A percentile compares a stretch with the other conserved stretches of the same genome.
Evolutionary conservation across 2,888 invertebrate species (phyloP).

Genomic region (Aethes cnicana): DNA sequence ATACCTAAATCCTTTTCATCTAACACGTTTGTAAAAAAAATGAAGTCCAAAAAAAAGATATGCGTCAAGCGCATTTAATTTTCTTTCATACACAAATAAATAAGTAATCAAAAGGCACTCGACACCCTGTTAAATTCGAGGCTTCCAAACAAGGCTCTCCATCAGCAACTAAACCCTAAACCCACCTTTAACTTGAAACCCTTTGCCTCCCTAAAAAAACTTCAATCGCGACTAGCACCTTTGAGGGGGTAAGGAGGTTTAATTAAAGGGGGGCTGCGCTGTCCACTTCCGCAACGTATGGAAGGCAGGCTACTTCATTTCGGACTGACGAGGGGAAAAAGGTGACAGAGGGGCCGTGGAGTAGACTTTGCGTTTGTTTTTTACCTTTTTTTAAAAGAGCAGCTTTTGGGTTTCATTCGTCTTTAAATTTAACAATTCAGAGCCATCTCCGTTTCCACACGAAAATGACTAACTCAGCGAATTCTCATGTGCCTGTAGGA

Average conservation of each 20-base stretch:
- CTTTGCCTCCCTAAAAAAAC: conserved; percentile 36
- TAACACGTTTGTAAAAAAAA: too few species aligned
- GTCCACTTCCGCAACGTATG: conserved; percentile 74
- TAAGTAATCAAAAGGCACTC: too few species aligned
- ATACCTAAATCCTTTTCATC: too few species aligned
- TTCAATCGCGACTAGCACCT: conserved; percentile 53
- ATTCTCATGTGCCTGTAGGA: too few species aligned
- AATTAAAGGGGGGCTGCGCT: conserved; percentile 68
- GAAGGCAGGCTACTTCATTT: conserved; percentile 74
- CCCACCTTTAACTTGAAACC: conserved; percentile 10
- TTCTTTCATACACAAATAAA: too few species aligned
- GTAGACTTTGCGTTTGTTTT: conserved; percentile 38
- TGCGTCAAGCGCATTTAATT: too few species aligned
- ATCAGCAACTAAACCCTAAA: conserved; percentile 4
- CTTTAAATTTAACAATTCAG: too few species aligned
- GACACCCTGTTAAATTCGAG: too few species aligned
- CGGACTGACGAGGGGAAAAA: conserved; percentile 67
- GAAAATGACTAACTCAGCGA: too few species aligned
- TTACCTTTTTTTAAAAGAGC: not conserved
- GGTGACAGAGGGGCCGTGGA: conserved; percentile 58
- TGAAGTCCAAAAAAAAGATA: too few species aligned
- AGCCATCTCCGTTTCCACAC: too few species aligned
- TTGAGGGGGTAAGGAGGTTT: conserved; percentile 70
- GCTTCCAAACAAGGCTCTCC: not conserved
- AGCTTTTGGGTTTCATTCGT: not conserved